Evolutionary conservation across 2,113 vertebrate genomes (phyloP).

Genomic region (Albula glossodonta): DNA sequence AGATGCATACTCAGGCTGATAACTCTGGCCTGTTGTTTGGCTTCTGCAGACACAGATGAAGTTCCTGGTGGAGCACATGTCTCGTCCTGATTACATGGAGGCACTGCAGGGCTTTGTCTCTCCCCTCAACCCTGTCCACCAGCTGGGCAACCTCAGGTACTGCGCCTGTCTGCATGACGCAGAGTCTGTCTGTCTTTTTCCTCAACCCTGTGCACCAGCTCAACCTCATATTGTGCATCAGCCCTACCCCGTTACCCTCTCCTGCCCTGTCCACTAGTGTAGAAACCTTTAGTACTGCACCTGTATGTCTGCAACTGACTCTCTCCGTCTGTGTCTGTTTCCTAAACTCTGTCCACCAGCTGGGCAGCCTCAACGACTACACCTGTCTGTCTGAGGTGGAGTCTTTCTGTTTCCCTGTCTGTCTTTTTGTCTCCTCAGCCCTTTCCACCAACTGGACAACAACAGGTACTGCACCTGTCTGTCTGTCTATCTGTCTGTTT

Average conservation of each 20-base stretch:
- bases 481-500: conserved; percentile 10
- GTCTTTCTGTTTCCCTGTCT: conserved; percentile 9
- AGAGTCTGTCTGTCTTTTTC: neutral
- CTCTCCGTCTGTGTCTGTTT: conserved; percentile 9
- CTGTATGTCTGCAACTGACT: neutral
- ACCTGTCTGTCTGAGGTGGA: neutral
- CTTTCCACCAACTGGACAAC: conserved; percentile 44
- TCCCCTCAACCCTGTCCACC: conserved; percentile 76
- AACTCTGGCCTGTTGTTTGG: conserved; percentile 42
- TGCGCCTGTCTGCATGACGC: neutral
- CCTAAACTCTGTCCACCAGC: conserved; percentile 42
- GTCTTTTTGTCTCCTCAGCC: conserved; percentile 34
- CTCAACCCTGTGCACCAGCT: neutral
- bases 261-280: conserved; percentile 14
- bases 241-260: neutral
- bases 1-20: conserved; percentile 9
- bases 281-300: neutral
- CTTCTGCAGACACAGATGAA: conserved; percentile 75
- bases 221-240: neutral
- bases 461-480: conserved; percentile 25
- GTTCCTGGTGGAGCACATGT: conserved; percentile 80
- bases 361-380: conserved; percentile 37
- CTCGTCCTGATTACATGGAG: conserved; percentile 76
- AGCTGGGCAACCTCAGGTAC: conserved; percentile 74
- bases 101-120: conserved; percentile 76